Conservation (phyloP, 2,113 vertebrate species). For the Heptranchias perlo region DNA sequence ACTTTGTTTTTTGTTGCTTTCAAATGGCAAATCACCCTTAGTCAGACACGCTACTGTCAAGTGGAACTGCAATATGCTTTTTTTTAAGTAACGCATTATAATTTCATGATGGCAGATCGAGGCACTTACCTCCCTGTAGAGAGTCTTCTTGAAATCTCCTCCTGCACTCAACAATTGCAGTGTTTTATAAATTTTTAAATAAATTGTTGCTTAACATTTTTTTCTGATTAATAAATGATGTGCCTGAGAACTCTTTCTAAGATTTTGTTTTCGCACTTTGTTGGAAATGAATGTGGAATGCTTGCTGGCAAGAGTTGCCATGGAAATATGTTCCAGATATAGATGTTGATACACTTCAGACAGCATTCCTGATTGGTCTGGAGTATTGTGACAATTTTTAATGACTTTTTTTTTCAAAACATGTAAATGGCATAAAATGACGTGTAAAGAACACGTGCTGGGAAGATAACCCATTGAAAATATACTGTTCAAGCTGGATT, state of each 20-base stretch:
- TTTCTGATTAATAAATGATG: conserved; percentile 6
- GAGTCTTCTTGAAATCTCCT: background rate
- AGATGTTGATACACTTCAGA: no score
- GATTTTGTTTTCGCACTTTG: background rate
- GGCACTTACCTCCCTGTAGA: background rate
- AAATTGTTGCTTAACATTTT: conserved; percentile 11
- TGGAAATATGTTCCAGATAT: background rate
- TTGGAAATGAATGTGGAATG: background rate
- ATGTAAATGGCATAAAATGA: background rate
- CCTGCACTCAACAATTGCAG: background rate
- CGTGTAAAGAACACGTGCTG: background rate
- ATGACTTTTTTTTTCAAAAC: background rate
- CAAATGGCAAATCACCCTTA: background rate
- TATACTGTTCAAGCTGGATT: background rate
- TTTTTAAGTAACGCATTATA: background rate
- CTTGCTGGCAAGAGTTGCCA: background rate
- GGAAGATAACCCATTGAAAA: background rate
- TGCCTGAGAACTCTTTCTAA: background rate
- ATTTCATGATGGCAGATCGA: background rate
- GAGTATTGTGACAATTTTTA: no score
- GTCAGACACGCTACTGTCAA: background rate
- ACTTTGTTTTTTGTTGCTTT: background rate
- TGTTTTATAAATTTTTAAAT: conserved; percentile 24
- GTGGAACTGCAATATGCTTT: background rate
- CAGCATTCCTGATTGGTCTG: background rate